Conservation (phyloP, 2,797 vertebrate species). For the Darevskia nairensis region DNA sequence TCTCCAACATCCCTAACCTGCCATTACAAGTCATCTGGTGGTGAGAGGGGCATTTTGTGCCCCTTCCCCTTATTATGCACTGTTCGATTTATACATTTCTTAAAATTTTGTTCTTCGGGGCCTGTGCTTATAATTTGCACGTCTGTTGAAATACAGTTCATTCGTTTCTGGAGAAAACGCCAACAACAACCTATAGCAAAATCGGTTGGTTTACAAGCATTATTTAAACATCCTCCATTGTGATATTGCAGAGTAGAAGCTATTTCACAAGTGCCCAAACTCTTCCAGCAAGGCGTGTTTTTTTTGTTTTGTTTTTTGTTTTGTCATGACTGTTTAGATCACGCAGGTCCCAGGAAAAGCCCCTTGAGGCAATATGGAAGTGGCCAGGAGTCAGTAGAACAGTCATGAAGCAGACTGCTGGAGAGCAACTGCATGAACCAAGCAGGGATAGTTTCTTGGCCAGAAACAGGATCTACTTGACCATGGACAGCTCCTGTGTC, state of each 20-base stretch:
- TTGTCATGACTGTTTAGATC: not conserved
- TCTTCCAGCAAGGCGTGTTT: not conserved
- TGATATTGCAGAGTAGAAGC: not conserved
- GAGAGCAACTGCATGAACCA: not conserved
- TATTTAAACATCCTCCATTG: not conserved
- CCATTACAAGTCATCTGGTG: too few relatives aligned
- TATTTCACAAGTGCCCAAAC: not conserved
- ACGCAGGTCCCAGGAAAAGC: not conserved
- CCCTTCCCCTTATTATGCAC: not conserved
- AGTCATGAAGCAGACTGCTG: not conserved
- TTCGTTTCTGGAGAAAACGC: not conserved
- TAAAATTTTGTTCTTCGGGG: not conserved
- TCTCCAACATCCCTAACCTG: too few relatives aligned
- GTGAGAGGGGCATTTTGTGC: not conserved
- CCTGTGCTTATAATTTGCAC: not conserved
- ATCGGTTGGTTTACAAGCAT: not conserved
- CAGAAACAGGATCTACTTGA: not conserved
- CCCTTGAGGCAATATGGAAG: too few relatives aligned
- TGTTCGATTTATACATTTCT: not conserved
- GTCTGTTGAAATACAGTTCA: not conserved
- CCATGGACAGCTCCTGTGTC: slow-evolving; percentile 22
- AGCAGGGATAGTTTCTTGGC: not conserved
- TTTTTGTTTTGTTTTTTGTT: not conserved
- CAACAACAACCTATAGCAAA: not conserved
- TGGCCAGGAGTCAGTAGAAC: not conserved